phyloP scores from a whole-genome alignment of 2,797 vertebrate species.

The Myotis myotis region DNA sequence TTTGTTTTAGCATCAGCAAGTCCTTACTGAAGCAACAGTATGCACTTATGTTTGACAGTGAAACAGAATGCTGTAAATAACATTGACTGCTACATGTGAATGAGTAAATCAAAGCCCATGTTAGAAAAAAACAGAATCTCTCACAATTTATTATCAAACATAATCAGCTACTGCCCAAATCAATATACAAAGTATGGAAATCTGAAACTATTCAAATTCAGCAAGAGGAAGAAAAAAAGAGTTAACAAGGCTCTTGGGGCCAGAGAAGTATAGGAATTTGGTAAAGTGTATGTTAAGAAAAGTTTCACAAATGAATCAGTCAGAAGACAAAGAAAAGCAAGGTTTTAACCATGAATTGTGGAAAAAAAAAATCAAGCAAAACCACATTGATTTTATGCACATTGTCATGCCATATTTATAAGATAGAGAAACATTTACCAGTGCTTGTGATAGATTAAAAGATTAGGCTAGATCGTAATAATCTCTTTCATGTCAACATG shows the following conservation, averaged over 20 bases:
- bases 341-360: background rate
- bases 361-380: slow-evolving; percentile 7
- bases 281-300: background rate
- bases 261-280: background rate
- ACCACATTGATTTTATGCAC: background rate
- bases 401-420: background rate
- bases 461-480: background rate
- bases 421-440: background rate
- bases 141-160: background rate
- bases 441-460: background rate
- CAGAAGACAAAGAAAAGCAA: background rate
- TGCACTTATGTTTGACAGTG: background rate
- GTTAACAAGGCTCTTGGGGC: background rate
- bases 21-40: background rate
- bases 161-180: background rate
- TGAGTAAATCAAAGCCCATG: background rate
- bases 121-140: background rate
- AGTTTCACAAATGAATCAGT: background rate
- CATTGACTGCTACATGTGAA: background rate
- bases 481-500: background rate
- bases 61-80: background rate
- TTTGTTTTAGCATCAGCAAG: background rate
- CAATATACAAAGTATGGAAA: background rate
- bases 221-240: background rate
- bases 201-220: background rate